Base-by-base conservation (phyloP, 2,888 invertebrate genomes). In the Athalia rosae region DNA sequence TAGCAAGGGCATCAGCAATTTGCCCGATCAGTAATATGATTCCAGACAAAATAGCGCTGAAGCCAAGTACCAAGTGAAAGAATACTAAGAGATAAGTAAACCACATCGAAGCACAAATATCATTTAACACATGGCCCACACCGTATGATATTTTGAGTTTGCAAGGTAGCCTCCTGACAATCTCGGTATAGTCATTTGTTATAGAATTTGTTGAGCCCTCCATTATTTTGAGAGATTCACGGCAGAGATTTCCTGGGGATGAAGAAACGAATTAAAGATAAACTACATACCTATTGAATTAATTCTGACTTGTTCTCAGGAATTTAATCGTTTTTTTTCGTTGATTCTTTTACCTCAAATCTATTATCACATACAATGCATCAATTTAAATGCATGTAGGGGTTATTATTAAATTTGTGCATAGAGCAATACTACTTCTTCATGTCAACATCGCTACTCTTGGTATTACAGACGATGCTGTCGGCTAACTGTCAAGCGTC, bases 91-190 rank as follows among this genome's bases (percentile, higher is more conserved):
- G 93, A 89, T 98, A 98, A 1, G 96, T 96, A 90, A 98, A 98
- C 98, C 98, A 98, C 92, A 98, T 95, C 79, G 97, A 95, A 15
- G 97, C 97, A 90, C 96, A 97, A 61, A 98, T 92, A 90, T 98
- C 98, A 90, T 98, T 98, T 83, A 97, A 92, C 71, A 98, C 93
- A 90, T 98, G 98, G 0, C 98, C 98, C 73, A 97, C 92, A 59
- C 93, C 93, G 89, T 94, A 96, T 0, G 94, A 93, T 15, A 95
- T 80, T 83, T 90, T 91, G 77, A 90, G 83, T 77, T 86, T 87
- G 13, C 87, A 80, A 7, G 91, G 89, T 53, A 92, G 83, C 66
- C 90, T 86, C 71, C 90, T 86, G 76, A 91, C 91, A 58, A 92
- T 89, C 85, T 92, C 92, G 1, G 91, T 90, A 79, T 92, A 91